Conservation (phyloP, 2,888 invertebrate species). For the Rhabditophanes sp. region DNA sequence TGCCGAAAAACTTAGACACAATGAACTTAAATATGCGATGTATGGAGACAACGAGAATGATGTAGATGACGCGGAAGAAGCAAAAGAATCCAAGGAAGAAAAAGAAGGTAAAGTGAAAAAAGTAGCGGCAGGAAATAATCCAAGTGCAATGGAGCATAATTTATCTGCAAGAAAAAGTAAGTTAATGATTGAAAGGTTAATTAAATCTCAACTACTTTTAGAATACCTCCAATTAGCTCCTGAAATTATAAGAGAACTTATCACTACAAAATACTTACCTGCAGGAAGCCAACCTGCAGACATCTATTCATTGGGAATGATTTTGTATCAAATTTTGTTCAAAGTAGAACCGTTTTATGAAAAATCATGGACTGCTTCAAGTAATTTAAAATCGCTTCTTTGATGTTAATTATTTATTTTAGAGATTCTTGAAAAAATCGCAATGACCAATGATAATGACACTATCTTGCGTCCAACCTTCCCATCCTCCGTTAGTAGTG, state of each 20-base stretch:
- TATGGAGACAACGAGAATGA: constrained; percentile 6
- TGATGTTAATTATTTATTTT: constrained; percentile 5
- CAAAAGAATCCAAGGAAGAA: constrained; percentile 1
- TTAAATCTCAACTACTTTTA: constrained; percentile 9
- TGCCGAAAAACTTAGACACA: constrained; percentile 30
- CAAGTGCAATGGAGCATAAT: constrained; percentile 9
- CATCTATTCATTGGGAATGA: constrained; percentile 37
- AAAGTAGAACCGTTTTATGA: constrained; percentile 40
- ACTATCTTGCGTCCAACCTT: constrained; percentile 36
- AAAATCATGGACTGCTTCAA: constrained; percentile 21
- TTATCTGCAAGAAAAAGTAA: constrained; percentile 2
- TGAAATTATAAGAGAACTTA: constrained; percentile 37
- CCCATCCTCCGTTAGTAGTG: constrained; percentile 15
- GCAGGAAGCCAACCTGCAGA: constrained; percentile 29
- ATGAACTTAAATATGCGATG: constrained; percentile 10
- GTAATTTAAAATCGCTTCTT: constrained; percentile 9
- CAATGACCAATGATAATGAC: constrained; percentile 39
- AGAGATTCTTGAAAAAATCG: constrained; percentile 39
- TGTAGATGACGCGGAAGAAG: constrained; percentile 3
- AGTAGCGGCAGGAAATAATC: constrained; percentile 4
- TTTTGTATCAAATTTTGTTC: constrained; percentile 37
- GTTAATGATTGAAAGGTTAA: constrained; percentile 2
- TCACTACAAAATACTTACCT: constrained; percentile 26
- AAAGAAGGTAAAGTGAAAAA: constrained; percentile 7
- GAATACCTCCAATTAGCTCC: constrained; percentile 42